A percentile compares a stretch with the other conserved stretches of the same genome.
These are phyloP conservation scores for Lutjanus erythropterus DNA, from an alignment of 2,113 vertebrate species.

Conservation along the genomic window DNA sequence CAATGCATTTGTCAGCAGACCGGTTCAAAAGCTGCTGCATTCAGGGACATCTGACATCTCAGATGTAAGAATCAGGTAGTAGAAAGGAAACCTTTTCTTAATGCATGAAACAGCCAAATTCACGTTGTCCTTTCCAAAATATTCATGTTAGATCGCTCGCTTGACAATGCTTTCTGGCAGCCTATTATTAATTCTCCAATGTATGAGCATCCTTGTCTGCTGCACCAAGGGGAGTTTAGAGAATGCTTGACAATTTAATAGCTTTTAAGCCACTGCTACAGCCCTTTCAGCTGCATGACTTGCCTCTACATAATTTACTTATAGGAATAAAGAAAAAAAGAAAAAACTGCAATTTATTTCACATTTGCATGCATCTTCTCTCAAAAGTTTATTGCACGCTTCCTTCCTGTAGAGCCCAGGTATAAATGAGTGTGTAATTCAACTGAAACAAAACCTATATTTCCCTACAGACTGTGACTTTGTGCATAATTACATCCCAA, in stretches of 20 bases:
- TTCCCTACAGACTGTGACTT: constrained; percentile 14
- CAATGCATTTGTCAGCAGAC: constrained; percentile 6
- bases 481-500: constrained; percentile 2
- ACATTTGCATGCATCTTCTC: constrained; percentile 5
- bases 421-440: constrained; percentile 22
- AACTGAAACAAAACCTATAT: neutral
- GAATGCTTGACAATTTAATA: constrained; percentile 62
- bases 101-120: constrained; percentile 1
- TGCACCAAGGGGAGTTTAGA: constrained; percentile 35
- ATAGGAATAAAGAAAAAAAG: neutral
- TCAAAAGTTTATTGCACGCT: neutral
- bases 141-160: constrained; percentile 5
- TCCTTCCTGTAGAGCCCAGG: neutral
- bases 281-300: neutral
- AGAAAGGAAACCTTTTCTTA: constrained; percentile 2
- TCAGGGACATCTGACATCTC: constrained; percentile 18
- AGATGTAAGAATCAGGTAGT: neutral
- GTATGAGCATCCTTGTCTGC: constrained; percentile 23
- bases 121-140: constrained; percentile 29
- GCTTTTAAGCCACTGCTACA: constrained; percentile 21
- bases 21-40: constrained; percentile 13
- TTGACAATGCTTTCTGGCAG: constrained; percentile 32
- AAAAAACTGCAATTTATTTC: neutral
- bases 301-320: constrained; percentile 34
- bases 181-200: constrained; percentile 41